phyloP scores from a whole-genome alignment of 2,113 vertebrate species.

The Ia io region DNA sequence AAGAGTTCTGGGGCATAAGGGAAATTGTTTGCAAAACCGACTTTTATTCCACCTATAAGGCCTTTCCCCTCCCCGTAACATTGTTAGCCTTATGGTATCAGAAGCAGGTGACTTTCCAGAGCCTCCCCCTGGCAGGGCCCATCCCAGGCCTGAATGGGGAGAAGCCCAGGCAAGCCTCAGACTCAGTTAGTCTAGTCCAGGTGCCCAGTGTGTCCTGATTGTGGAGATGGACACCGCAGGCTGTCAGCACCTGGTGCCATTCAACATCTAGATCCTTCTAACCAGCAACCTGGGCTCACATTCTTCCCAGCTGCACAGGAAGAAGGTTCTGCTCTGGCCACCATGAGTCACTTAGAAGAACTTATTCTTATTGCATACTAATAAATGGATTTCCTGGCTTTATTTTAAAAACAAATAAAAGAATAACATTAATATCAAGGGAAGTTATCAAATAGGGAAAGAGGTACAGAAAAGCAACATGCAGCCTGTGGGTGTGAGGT shows the following conservation, averaged over 20 bases:
- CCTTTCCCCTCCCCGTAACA: not conserved
- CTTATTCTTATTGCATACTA: not conserved
- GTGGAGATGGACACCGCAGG: no score
- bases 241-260: not conserved
- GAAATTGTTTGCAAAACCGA: not conserved
- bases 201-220: not conserved
- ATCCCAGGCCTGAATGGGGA: not conserved
- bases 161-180: not conserved
- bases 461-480: slow-evolving; percentile 23
- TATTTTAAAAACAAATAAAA: slow-evolving; percentile 53
- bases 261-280: not conserved
- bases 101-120: not conserved
- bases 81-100: not conserved
- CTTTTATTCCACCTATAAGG: not conserved
- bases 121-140: not conserved
- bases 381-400: slow-evolving; percentile 31
- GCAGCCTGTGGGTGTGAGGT: not conserved
- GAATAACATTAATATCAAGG: slow-evolving; percentile 33
- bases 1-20: not conserved
- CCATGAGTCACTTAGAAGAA: not conserved
- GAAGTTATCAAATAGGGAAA: not conserved
- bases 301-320: not conserved
- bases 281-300: not conserved
- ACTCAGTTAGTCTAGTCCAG: not conserved
- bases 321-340: not conserved